A percentile compares a stretch with the other conserved stretches of the same genome.
Evolutionary conservation across 2,888 invertebrate genomes (phyloP).

Genomic region (Brachyptera risi): DNA sequence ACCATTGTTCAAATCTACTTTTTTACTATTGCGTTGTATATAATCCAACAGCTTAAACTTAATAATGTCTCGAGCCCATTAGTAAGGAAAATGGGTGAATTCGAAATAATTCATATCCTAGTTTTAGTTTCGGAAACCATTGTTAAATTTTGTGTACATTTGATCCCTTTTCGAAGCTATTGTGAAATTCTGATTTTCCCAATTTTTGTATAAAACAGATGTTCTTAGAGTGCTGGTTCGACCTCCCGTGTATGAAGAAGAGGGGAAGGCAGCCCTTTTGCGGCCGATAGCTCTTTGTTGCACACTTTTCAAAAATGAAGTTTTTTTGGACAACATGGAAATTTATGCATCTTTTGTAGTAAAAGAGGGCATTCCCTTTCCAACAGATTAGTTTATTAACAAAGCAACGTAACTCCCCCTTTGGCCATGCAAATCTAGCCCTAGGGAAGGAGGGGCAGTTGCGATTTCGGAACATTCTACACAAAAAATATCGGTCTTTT

Average conservation of each 20-base stretch:
- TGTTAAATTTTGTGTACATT: constrained; percentile 31
- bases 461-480: constrained; percentile 25
- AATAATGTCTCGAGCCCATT: background rate
- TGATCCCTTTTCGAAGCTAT: constrained; percentile 34
- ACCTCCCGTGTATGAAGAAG: constrained; percentile 24
- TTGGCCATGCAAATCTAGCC: constrained; percentile 28
- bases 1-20: constrained; percentile 1
- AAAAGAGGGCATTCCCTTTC: constrained; percentile 35
- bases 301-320: constrained; percentile 34
- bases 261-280: constrained; percentile 23
- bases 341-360: constrained; percentile 35
- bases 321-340: constrained; percentile 35
- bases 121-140: constrained; percentile 22
- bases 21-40: background rate
- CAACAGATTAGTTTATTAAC: constrained; percentile 38
- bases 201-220: constrained; percentile 40
- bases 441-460: constrained; percentile 20
- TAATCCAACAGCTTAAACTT: no score
- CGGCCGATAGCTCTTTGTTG: constrained; percentile 19
- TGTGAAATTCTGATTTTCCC: constrained; percentile 38
- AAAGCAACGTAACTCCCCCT: constrained; percentile 11
- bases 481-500: constrained; percentile 23
- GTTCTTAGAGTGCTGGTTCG: constrained; percentile 24
- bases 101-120: constrained; percentile 34
- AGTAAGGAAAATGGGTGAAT: constrained; percentile 30